Evolutionary conservation across 2,888 invertebrate species (phyloP), one percentile per base, ranked within the genome.

Genomic region (Pyrocoelia pectoralis): DNA sequence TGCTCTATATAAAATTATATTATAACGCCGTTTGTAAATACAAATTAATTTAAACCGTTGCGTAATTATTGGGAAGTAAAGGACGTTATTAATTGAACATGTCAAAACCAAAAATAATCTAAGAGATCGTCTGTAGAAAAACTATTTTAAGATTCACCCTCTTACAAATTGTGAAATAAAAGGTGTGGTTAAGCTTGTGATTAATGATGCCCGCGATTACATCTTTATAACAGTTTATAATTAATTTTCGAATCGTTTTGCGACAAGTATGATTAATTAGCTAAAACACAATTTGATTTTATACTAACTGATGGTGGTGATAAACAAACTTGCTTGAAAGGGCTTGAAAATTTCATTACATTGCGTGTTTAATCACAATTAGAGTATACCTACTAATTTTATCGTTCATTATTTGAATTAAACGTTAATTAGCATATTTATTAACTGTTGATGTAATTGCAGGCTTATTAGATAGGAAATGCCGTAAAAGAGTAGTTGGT

Each of bases 181-280:
- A 33, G 33, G 33, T 33, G 33, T n/a, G 10, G 10, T 33, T 33
- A n/a, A 33, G 8, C 33, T 24, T 8, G 8, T 33, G 33, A 33
- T 33, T 33, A 33, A 33, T 33, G 33, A n/a, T n/a, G 9, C n/a
- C n/a, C 9, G 8, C 33, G 33, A 33, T 33, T 33, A 33, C n/a
- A 33, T 33, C 33, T 33, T 33, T 33, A n/a, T 33, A 33, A 33
- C 43, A 43, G 13, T 43, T 43, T 24, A 24, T 18, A 48, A n/a
- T 48, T 48, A 48, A 48, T 48, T 48, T 18, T 9, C 48, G 48
- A 48, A 48, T 19, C 15, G 15, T 48, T 24, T 24, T 24, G 24
- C 24, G 24, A 24, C 33, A 33, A 33, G 33, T 8, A 33, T 33
- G 2, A 33, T 33, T 33, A 33, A 33, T 33, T 24, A 24, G 24